Conservation (phyloP, 2,888 invertebrate species). For the Netelia melanura region DNA sequence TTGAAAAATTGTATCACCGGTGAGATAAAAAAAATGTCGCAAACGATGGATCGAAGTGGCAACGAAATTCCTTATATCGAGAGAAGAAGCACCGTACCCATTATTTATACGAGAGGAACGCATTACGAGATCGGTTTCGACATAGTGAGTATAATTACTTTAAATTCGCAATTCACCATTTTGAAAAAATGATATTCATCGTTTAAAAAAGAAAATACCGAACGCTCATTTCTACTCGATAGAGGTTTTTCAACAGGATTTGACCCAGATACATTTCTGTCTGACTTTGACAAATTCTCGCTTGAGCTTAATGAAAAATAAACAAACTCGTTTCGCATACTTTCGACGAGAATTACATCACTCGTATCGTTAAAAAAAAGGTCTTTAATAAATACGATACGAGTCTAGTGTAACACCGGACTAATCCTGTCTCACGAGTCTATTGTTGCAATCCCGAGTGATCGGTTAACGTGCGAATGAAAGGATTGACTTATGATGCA, state of each 20-base stretch:
- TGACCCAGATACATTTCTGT: too few species aligned
- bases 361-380: background rate
- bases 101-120: constrained; percentile 91
- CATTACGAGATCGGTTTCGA: constrained; percentile 95
- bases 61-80: constrained; percentile 68
- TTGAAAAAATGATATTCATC: constrained; percentile 14
- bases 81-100: constrained; percentile 89
- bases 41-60: background rate
- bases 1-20: background rate
- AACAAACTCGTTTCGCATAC: background rate
- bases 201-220: background rate
- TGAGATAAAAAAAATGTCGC: background rate
- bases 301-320: too few species aligned
- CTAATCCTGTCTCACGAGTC: constrained; percentile 3
- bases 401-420: constrained; percentile 22
- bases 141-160: constrained; percentile 88
- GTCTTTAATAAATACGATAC: constrained; percentile 44
- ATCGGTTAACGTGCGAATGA: background rate
- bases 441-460: constrained; percentile 38
- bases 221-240: background rate
- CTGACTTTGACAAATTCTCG: too few species aligned
- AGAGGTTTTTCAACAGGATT: background rate
- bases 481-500: background rate
- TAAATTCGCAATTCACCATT: constrained; percentile 51
- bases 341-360: background rate